phyloP scores from a whole-genome alignment of 2,113 vertebrate genomes.

The Macrotis lagotis region DNA sequence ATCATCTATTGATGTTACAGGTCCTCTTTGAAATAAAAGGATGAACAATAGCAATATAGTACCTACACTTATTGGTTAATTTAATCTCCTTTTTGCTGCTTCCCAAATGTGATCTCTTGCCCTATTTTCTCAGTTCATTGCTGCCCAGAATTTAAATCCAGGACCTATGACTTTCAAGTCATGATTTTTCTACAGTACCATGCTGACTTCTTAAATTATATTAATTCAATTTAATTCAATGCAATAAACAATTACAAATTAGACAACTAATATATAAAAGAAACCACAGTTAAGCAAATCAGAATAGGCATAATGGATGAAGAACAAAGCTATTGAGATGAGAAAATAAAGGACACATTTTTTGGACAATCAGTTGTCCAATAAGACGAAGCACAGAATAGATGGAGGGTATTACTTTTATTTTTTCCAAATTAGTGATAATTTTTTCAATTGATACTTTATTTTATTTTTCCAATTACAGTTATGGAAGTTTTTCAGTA shows the following conservation, averaged over 20 bases:
- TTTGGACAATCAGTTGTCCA: background rate
- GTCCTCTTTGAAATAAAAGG: background rate
- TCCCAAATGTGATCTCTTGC: background rate
- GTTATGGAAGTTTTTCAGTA: no score
- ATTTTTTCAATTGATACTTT: no score
- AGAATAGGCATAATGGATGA: background rate
- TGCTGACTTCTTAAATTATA: background rate
- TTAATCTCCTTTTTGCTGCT: background rate
- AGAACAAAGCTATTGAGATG: background rate
- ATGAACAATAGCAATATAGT: background rate
- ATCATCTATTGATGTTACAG: background rate
- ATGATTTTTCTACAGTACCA: background rate
- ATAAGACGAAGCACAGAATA: background rate
- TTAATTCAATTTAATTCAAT: background rate
- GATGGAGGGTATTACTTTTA: background rate
- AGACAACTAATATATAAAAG: background rate
- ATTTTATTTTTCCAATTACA: no score
- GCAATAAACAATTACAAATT: background rate
- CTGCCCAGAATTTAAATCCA: background rate
- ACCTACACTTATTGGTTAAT: background rate
- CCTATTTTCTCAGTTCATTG: background rate
- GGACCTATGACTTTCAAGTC: background rate
- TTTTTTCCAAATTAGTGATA: no score
- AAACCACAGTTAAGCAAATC: background rate
- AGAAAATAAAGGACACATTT: background rate